Conservation (phyloP, 2,797 vertebrate species). For the Sebastes iracundus region DNA sequence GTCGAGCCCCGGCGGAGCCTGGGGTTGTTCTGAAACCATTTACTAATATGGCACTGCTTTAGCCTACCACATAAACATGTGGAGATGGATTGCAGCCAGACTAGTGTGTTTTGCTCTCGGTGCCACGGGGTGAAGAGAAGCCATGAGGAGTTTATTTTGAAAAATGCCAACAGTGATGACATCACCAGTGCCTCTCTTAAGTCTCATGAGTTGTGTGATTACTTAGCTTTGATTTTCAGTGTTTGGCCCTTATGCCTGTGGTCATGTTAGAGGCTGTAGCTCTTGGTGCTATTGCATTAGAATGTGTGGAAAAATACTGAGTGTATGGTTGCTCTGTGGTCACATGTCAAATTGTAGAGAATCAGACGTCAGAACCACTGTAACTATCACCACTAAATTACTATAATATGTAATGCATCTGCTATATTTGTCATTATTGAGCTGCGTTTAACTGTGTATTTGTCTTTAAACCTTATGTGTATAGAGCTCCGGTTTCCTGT, state of each 20-base stretch:
- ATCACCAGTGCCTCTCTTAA: slow-evolving; percentile 29
- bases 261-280: neutral
- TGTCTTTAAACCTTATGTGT: too few relatives aligned
- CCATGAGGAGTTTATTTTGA: slow-evolving; percentile 45
- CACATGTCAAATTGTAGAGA: neutral
- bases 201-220: slow-evolving; percentile 16
- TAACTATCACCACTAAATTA: neutral
- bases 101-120: slow-evolving; percentile 44
- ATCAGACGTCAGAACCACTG: neutral
- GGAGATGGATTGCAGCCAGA: slow-evolving; percentile 55
- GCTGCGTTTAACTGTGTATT: neutral
- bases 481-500: too few relatives aligned
- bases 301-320: neutral
- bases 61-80: slow-evolving; percentile 50
- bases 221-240: slow-evolving; percentile 41
- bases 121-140: slow-evolving; percentile 25
- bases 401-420: neutral
- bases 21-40: slow-evolving; percentile 46
- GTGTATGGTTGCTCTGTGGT: neutral
- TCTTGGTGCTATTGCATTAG: neutral
- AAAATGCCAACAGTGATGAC: slow-evolving; percentile 31
- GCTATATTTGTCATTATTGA: neutral
- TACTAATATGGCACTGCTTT: slow-evolving; percentile 52
- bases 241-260: slow-evolving; percentile 1
- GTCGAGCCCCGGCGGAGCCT: slow-evolving; percentile 43